Conservation (phyloP, 1,140 invertebrate genomes). For the Drosophila willistoni region DNA sequence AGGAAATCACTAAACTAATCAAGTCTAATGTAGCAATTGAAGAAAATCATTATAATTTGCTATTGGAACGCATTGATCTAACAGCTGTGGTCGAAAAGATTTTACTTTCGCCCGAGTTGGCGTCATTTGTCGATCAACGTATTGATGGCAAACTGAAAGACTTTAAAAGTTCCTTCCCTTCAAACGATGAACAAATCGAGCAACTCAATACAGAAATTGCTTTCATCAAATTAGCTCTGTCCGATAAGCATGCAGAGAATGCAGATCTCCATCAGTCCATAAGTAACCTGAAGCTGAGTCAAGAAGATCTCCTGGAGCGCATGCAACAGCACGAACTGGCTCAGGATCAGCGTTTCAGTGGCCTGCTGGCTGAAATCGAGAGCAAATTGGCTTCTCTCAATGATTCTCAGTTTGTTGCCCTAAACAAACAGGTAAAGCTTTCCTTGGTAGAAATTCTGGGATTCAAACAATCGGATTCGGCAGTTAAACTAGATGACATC, state of each 20-base stretch:
- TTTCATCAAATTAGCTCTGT: constrained; percentile 82
- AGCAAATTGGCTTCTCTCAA: constrained; percentile 63
- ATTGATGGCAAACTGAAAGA: constrained; percentile 39
- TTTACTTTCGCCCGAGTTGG: constrained; percentile 51
- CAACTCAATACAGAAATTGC: constrained; percentile 82
- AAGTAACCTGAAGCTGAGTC: constrained; percentile 54
- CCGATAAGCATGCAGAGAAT: constrained; percentile 73
- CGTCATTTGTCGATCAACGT: constrained; percentile 57
- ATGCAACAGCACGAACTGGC: constrained; percentile 66
- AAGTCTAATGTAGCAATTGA: constrained; percentile 60
- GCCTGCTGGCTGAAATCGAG: constrained; percentile 68
- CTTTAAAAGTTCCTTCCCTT: constrained; percentile 30
- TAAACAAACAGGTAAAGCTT: constrained; percentile 76
- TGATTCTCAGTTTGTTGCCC: constrained; percentile 65
- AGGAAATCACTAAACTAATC: constrained; percentile 77
- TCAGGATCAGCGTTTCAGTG: constrained; percentile 67
- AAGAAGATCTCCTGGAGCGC: constrained; percentile 68
- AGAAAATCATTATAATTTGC: constrained; percentile 70
- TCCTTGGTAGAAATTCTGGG: constrained; percentile 79
- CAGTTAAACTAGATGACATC: constrained; percentile 53
- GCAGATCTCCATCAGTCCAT: constrained; percentile 75
- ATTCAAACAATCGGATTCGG: constrained; percentile 53
- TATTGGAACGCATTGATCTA: constrained; percentile 76
- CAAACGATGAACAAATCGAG: constrained; percentile 74
- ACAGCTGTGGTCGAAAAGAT: constrained; percentile 57